Evolutionary conservation across 2,888 invertebrate species (phyloP).

Genomic region (Nezara viridula): DNA sequence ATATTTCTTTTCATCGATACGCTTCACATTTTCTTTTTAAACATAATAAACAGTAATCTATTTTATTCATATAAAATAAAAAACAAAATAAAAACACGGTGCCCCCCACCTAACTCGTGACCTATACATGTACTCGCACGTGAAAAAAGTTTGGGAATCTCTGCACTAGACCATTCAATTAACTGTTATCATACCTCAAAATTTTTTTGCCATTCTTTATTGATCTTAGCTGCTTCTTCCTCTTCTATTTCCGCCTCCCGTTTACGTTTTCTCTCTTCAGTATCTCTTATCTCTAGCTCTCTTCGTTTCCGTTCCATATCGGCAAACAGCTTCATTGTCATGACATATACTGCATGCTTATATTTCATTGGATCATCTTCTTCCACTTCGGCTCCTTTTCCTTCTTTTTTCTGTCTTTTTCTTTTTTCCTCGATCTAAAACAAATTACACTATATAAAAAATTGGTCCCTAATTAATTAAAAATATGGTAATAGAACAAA

Average conservation of each 20-base stretch:
- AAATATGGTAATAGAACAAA: no score
- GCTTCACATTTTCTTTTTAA: no score
- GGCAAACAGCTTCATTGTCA: slow-evolving; percentile 97
- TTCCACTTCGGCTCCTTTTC: slow-evolving; percentile 84
- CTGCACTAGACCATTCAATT: no score
- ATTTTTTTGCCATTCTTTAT: slow-evolving; percentile 98
- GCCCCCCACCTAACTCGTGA: no score
- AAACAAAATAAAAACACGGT: no score
- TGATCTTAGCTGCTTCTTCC: slow-evolving; percentile 88
- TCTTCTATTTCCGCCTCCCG: slow-evolving; percentile 94
- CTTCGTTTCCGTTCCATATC: slow-evolving; percentile 94
- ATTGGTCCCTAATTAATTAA: neutral
- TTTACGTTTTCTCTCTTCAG: slow-evolving; percentile 94
- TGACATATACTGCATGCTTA: slow-evolving; percentile 96
- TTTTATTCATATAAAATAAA: no score
- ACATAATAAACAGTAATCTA: no score
- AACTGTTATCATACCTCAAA: slow-evolving; percentile 86
- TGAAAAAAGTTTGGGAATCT: no score
- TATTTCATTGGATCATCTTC: slow-evolving; percentile 88
- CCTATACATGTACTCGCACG: no score
- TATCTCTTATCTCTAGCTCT: slow-evolving; percentile 88
- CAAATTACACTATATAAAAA: slow-evolving; percentile 20
- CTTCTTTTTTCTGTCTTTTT: slow-evolving; percentile 94
- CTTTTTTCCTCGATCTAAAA: slow-evolving; percentile 89
- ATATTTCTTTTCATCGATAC: no score